Evolutionary conservation across 2,888 invertebrate species (phyloP), one percentile per base, ranked within the genome.

Genomic region (Acanthacorydalis orientalis): DNA sequence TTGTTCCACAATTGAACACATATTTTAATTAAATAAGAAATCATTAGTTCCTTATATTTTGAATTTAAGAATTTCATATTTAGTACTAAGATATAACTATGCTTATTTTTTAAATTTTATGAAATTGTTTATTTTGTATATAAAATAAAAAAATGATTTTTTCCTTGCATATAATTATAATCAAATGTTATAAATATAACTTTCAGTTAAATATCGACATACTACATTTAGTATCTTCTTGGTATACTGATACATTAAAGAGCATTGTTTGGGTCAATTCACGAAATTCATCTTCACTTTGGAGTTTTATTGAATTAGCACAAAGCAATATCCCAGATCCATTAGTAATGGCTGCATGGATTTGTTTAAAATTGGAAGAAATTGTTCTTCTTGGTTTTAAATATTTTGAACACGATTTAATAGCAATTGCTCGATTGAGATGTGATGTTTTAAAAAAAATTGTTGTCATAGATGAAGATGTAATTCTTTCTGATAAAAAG

Each of bases 331-430:
- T 67, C 53, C 69, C 69, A 40, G 77, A 81, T 60, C 77, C 78
- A 1, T 65, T 80, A 51, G 73, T 81, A 35, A 72, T 81, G 65
- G 64, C 77, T 51, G 76, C 80, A 7, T 81, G 80, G 80, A 67
- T 72, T 52, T 80, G 80, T 59, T 65, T 64, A 31, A 67, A 71
- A 46, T 66, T 81, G 23, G 64, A 69, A 51, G 73, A 77, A 57
- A 63, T 81, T 46, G 72, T 77, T 40, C 57, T 77, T 3, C 61
- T 71, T 52, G 73, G 80, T 35, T 77, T 78, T 58, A 73, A 75
- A 53, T 75, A 80, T 58, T 68, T 66, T 52, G 73, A 73, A 49
- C 72, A 77, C 53, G 75, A 79, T 63, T 62, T 80, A 46, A 66
- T 80, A 32, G 80, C 78, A 16, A 76, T 82, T 45, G 75, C 77